Conservation (phyloP, 2,797 vertebrate species). For the Mionectes olivaceus region DNA sequence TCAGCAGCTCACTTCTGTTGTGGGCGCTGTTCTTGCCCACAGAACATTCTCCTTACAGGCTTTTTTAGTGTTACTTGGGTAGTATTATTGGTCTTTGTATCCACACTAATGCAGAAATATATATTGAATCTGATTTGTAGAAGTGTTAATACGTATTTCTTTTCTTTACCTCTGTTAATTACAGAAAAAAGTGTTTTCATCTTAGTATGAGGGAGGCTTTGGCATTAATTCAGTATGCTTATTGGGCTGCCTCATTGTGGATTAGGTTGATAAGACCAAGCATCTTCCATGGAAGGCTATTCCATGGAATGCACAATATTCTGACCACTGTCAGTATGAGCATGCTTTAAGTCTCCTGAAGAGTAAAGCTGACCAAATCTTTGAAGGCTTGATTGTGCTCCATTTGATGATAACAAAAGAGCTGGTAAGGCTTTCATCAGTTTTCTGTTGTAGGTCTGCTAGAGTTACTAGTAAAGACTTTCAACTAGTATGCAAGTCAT, state of each 20-base stretch:
- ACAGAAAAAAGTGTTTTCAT: neutral
- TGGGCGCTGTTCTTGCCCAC: neutral
- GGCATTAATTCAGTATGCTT: neutral
- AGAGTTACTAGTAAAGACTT: neutral
- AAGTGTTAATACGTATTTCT: neutral
- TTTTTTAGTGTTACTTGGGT: neutral
- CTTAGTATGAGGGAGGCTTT: neutral
- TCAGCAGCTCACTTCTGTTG: neutral
- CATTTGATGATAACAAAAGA: neutral
- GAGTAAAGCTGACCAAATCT: neutral
- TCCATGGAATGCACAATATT: neutral
- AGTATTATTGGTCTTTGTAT: neutral
- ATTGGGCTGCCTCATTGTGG: neutral
- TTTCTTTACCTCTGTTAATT: neutral
- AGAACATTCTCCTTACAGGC: accelerated
- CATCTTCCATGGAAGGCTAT: neutral
- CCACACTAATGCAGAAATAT: neutral
- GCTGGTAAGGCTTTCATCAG: neutral
- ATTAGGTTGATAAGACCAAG: neutral
- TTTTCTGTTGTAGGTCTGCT: neutral
- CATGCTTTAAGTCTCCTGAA: neutral
- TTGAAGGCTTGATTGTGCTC: neutral
- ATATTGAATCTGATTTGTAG: neutral
- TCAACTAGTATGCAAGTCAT: neutral
- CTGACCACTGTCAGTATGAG: neutral